These are phyloP conservation scores for Xiphydria camelus DNA, from an alignment of 2,888 invertebrate genomes.

Conservation along the genomic window DNA sequence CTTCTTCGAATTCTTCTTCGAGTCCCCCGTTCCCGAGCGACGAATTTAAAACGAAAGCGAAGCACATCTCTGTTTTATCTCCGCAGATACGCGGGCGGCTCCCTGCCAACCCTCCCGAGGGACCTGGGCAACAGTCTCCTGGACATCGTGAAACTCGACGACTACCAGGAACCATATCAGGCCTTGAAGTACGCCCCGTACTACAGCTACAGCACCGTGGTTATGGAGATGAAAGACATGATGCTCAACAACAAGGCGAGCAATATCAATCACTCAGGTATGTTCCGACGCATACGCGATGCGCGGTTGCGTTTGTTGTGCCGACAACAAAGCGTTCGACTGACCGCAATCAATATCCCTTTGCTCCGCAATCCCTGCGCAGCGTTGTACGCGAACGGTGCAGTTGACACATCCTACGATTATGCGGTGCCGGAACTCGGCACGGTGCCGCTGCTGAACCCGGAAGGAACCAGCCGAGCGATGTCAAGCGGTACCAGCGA, in stretches of 20 bases:
- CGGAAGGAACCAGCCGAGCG: slow-evolving; percentile 55
- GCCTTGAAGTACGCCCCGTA: slow-evolving; percentile 75
- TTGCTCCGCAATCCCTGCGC: slow-evolving; percentile 14
- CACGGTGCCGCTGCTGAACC: slow-evolving; percentile 68
- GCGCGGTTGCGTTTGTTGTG: slow-evolving; percentile 16
- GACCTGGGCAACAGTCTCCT: slow-evolving; percentile 63
- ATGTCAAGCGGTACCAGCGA: slow-evolving; percentile 57
- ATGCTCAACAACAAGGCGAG: slow-evolving; percentile 59
- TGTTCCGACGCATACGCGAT: slow-evolving; percentile 6
- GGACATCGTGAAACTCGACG: slow-evolving; percentile 69
- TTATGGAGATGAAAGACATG: slow-evolving; percentile 76
- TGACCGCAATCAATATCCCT: slow-evolving; percentile 47
- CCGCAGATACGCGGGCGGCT: slow-evolving; percentile 54
- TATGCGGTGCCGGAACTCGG: slow-evolving; percentile 79
- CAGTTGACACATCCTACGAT: slow-evolving; percentile 69
- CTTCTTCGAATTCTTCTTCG: no score
- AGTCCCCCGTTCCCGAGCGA: no score
- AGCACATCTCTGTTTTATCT: no score
- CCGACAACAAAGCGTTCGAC: slow-evolving; percentile 38
- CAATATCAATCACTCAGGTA: slow-evolving; percentile 53
- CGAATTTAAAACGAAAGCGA: no score
- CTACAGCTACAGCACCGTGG: slow-evolving; percentile 75
- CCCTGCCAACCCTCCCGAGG: slow-evolving; percentile 50
- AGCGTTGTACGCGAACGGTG: slow-evolving; percentile 54
- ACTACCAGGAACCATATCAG: slow-evolving; percentile 81